Conservation (phyloP, 1,140 invertebrate species). For the Glossosoma conforme region DNA sequence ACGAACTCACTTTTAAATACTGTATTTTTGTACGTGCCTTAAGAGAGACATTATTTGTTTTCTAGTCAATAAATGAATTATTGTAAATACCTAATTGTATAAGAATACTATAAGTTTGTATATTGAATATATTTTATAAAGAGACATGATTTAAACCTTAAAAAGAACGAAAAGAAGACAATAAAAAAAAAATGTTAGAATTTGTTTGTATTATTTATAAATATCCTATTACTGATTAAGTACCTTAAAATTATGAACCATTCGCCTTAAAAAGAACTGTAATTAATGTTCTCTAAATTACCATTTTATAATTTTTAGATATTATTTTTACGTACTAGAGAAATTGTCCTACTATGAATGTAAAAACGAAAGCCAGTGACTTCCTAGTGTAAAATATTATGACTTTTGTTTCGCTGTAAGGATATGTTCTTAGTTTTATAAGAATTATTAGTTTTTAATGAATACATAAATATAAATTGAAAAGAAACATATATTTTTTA, state of each 20-base stretch:
- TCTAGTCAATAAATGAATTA: slow-evolving; percentile 27
- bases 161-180: background rate
- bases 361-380: slow-evolving; percentile 25
- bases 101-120: no score
- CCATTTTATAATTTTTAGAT: no score
- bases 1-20: background rate
- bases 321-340: slow-evolving; percentile 9
- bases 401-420: background rate
- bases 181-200: background rate
- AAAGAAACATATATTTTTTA: background rate
- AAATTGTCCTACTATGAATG: slow-evolving; percentile 22
- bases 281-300: no score
- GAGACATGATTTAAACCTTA: no score
- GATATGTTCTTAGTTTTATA: slow-evolving; percentile 16
- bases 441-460: slow-evolving; percentile 1
- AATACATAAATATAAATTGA: slow-evolving; percentile 1
- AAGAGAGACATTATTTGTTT: slow-evolving; percentile 22
- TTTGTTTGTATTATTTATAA: background rate
- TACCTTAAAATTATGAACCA: no score
- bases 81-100: slow-evolving; percentile 21
- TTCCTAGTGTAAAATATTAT: slow-evolving; percentile 11
- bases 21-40: slow-evolving; percentile 5
- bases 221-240: no score
- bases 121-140: no score
- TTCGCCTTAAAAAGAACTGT: no score